A percentile compares a stretch with the other conserved stretches of the same genome.
phyloP scores from a whole-genome alignment of 2,888 invertebrate species.

The Epiperipatus broadwayi region DNA sequence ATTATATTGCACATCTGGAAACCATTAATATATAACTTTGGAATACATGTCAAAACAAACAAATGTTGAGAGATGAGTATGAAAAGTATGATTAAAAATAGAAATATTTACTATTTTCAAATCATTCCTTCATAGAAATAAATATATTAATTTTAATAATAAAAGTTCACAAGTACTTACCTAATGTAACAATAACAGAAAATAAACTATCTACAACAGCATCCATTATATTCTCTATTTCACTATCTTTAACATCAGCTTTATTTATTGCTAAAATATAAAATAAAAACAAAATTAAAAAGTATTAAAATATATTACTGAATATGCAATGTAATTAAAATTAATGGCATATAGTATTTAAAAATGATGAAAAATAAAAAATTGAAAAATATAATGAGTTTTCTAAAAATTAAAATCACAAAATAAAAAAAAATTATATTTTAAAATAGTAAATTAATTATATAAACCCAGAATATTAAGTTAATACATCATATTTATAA shows the following conservation, averaged over 20 bases:
- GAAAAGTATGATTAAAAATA: constrained; percentile 15
- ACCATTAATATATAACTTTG: too few species aligned
- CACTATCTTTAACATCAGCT: constrained; percentile 77
- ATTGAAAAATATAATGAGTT: constrained; percentile 12
- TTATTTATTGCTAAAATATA: constrained; percentile 58
- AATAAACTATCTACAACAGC: constrained; percentile 87
- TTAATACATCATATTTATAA: too few species aligned
- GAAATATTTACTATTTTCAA: constrained; percentile 1
- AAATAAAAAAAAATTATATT: not conserved
- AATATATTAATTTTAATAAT: constrained; percentile 4
- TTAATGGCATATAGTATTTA: not conserved
- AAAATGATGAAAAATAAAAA: not conserved
- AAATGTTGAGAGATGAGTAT: too few species aligned
- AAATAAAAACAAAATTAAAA: constrained; percentile 19
- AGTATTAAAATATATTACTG: not conserved
- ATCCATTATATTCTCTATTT: constrained; percentile 86
- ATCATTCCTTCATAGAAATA: not conserved
- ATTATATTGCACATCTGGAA: too few species aligned
- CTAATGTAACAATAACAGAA: constrained; percentile 89
- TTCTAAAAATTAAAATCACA: constrained; percentile 8
- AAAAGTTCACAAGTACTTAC: constrained; percentile 34
- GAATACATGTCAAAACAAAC: too few species aligned
- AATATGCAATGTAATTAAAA: not conserved
- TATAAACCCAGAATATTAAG: constrained; percentile 13
- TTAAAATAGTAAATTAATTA: not conserved